These are phyloP conservation scores for Harpalus rufipes DNA, from an alignment of 2,888 invertebrate species.

Conservation along the genomic window DNA sequence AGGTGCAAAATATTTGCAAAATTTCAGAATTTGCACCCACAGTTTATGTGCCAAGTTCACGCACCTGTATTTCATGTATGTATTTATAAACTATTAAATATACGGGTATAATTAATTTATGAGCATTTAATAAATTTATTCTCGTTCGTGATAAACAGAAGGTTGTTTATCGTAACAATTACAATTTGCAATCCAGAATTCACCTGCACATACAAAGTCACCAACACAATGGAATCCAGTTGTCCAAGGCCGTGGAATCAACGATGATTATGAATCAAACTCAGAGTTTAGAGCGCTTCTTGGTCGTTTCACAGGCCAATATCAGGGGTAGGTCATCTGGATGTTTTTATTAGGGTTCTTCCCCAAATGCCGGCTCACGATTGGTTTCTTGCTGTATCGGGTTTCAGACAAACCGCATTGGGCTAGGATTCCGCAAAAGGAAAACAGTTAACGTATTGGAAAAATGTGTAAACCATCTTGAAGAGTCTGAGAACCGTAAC, in stretches of 20 bases:
- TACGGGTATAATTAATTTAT: too few species aligned
- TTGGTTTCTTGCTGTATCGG: slow-evolving; percentile 62
- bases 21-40: too few species aligned
- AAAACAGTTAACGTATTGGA: not conserved
- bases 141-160: too few species aligned
- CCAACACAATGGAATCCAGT: not conserved
- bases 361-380: slow-evolving; percentile 53
- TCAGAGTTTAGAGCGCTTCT: not conserved
- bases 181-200: not conserved
- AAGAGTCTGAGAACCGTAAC: not conserved
- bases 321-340: not conserved
- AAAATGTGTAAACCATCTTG: not conserved
- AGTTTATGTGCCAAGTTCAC: too few species aligned
- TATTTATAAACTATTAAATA: too few species aligned
- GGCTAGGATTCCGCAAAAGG: not conserved
- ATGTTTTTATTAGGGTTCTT: slow-evolving; percentile 66
- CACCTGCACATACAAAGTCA: slow-evolving; percentile 1
- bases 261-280: not conserved
- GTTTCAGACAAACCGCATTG: slow-evolving; percentile 47
- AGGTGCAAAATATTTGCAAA: too few species aligned
- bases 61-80: too few species aligned
- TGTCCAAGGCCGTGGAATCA: not conserved
- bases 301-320: not conserved
- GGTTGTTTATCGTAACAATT: not conserved
- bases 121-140: too few species aligned